Conservation (phyloP, 2,888 invertebrate genomes). For the Rhaphigaster nebulosa region DNA sequence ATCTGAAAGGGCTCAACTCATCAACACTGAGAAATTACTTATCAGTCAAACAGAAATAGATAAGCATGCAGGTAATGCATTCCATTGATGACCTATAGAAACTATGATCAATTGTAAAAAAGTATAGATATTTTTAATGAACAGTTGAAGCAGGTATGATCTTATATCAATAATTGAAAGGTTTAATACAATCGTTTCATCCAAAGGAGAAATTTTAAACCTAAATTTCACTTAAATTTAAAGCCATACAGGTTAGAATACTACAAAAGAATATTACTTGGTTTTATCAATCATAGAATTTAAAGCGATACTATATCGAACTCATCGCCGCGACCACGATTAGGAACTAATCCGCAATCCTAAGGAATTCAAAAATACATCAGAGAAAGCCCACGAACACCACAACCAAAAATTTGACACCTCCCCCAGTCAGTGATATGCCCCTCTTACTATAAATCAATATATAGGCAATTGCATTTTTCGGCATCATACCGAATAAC, state of each 20-base stretch:
- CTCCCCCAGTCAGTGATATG: conserved; percentile 59
- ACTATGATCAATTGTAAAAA: not conserved
- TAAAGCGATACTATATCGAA: conserved; percentile 23
- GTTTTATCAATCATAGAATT: conserved; percentile 9
- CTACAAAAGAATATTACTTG: conserved; percentile 2
- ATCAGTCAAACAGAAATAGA: conserved; percentile 50
- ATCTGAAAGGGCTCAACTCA: not conserved
- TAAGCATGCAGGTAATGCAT: conserved; percentile 50
- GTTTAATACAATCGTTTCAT: not conserved
- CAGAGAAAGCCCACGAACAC: conserved; percentile 38
- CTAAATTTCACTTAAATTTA: conserved; percentile 34
- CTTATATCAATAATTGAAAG: not conserved
- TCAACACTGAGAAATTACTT: not conserved
- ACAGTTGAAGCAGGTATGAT: not conserved
- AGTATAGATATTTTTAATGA: not conserved
- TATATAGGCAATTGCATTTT: conserved; percentile 53
- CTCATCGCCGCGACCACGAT: conserved; percentile 1
- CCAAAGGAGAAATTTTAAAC: not conserved
- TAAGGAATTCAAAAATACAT: conserved; percentile 14
- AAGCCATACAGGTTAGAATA: conserved; percentile 52
- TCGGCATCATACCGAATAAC: not conserved
- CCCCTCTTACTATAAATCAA: conserved; percentile 59
- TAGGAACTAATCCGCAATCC: conserved; percentile 50
- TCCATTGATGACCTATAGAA: conserved; percentile 51
- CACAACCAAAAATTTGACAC: conserved; percentile 59